Evolutionary conservation across 2,888 invertebrate species (phyloP), one percentile per base, ranked within the genome.

Genomic region (Amphipyra berbera): DNA sequence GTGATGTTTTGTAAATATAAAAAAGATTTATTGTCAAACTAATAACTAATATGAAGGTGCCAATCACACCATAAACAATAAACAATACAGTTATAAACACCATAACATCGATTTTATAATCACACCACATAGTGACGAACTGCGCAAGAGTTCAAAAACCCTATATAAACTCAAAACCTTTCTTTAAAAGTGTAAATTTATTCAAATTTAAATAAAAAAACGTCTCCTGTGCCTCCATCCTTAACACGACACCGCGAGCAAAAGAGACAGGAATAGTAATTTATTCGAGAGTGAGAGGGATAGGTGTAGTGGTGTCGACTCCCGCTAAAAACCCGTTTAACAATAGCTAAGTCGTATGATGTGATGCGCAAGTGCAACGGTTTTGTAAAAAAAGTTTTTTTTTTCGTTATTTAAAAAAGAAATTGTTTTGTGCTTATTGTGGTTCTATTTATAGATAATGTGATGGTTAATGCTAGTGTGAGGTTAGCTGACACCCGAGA

Each of bases 171-270:
- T 88, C 72, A 74, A 79, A 78, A 75, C 75, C 80, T 79, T 89
- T 87, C 90, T 89, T 90, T 92, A 87, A 91, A 92, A 90, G 92
- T 93, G 93, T 92, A 93, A 93, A 93, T 93, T 92, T 93, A 93
- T 93, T 93, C 89, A 93, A 92, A 93, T 92, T 92, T 90, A 83
- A 90, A 90, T 91, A 92, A 91, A 90, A 89, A 85, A 80, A 82
- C 78, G 81, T 84, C 83, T 86, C 87, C 82, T 83, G 88, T 87
- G 86, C 89, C 90, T 57, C 66, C 68, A 66, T 79, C 91, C 89
- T 90, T 81, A 86, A 81, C 84, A 84, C 85, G 86, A 79, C 79
- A 84, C 69, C 66, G 47, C 9, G 61, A 9, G 47, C 0, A 48
- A 79, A 6, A 35, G 47, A 65, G 65, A 77, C 12, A n/a, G 12